phyloP scores from a whole-genome alignment of 1,140 invertebrate genomes.

The fruit fly (Drosophila melanogaster) region Release_6_plus_ISO1_MT NT_037436.4:20960001-20960500 shows the following conservation, averaged over 20 bases:
- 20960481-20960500: constrained; percentile 64
- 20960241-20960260: too few relatives aligned
- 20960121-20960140: constrained; percentile 54
- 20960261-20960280: too few relatives aligned
- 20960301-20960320: too few relatives aligned
- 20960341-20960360: background rate
- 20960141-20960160: constrained; percentile 12
- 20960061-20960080: constrained; percentile 54
- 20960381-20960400: background rate
- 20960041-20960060: constrained; percentile 52
- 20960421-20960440: background rate
- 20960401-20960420: background rate
- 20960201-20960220: too few relatives aligned
- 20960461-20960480: constrained; percentile 70
- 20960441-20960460: constrained; percentile 1
- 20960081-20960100: constrained; percentile 73
- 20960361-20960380: background rate
- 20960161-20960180: background rate
- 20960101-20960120: constrained; percentile 77
- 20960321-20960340: too few relatives aligned
- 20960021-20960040: constrained; percentile 51
- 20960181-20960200: background rate
- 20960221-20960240: too few relatives aligned
- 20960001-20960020: constrained; percentile 46
- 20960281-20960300: too few relatives aligned